These are phyloP conservation scores for Morelia viridis DNA, from an alignment of 2,797 vertebrate species.

Conservation along the genomic window DNA sequence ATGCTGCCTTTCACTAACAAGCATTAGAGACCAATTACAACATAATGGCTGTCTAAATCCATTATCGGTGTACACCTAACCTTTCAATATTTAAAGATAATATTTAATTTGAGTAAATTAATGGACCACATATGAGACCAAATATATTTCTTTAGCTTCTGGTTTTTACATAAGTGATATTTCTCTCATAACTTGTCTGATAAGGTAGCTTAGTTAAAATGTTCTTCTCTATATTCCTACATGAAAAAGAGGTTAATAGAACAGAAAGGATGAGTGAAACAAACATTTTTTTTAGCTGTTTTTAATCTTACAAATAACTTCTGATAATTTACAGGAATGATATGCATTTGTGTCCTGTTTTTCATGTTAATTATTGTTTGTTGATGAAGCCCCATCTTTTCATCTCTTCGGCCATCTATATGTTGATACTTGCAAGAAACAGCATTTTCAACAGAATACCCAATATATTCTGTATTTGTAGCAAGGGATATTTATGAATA, in stretches of 20 bases:
- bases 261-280: conserved; percentile 55
- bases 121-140: conserved; percentile 80
- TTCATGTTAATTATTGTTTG: conserved; percentile 23
- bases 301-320: conserved; percentile 47
- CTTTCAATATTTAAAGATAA: conserved; percentile 97
- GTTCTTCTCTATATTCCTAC: conserved; percentile 52
- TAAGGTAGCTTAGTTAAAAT: conserved; percentile 56
- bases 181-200: conserved; percentile 63
- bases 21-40: conserved; percentile 92
- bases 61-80: conserved; percentile 94
- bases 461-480: background rate
- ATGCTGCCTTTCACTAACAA: conserved; percentile 83
- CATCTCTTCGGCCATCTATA: conserved; percentile 53
- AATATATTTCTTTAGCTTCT: conserved; percentile 78
- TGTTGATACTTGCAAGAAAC: conserved; percentile 26
- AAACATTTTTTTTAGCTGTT: conserved; percentile 40
- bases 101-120: conserved; percentile 91
- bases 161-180: conserved; percentile 70
- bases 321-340: conserved; percentile 43
- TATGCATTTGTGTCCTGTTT: conserved; percentile 43
- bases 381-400: conserved; percentile 36
- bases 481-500: conserved; percentile 22
- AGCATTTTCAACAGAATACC: conserved; percentile 18
- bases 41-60: conserved; percentile 91
- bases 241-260: conserved; percentile 62